Percentiles rank a stretch among this genome's conserved stretches.
Evolutionary conservation across 2,113 vertebrate species (phyloP).

Genomic region (Megaleporinus macrocephalus): DNA sequence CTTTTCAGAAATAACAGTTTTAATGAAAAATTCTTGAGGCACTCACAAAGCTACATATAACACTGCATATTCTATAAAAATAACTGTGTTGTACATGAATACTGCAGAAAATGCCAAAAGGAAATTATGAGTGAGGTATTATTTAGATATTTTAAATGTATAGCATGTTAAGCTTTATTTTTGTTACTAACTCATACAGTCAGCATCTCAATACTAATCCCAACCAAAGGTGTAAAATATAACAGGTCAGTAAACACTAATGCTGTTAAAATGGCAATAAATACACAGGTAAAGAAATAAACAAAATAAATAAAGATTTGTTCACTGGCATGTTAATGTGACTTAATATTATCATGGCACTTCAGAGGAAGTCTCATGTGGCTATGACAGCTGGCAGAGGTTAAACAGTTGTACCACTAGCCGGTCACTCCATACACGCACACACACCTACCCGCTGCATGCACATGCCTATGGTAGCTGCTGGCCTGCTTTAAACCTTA

Average conservation of each 20-base stretch:
- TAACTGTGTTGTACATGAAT: neutral
- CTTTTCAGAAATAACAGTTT: neutral
- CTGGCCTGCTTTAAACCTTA: conserved; percentile 48
- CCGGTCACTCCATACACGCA: neutral
- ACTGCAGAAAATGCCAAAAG: neutral
- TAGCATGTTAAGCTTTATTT: neutral
- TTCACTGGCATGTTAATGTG: neutral
- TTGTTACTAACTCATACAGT: neutral
- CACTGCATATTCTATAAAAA: neutral
- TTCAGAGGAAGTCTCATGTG: neutral
- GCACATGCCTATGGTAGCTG: neutral
- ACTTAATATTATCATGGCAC: neutral
- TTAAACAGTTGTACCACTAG: neutral
- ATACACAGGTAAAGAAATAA: neutral
- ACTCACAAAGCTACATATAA: neutral
- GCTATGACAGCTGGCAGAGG: neutral
- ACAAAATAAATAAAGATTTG: neutral
- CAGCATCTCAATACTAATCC: neutral
- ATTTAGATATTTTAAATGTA: neutral
- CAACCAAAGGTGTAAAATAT: too few species aligned
- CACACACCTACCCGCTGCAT: conserved; percentile 17
- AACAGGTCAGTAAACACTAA: neutral
- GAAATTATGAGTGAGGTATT: neutral
- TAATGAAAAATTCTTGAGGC: neutral
- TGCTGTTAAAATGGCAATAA: conserved; percentile 8